Evolutionary conservation across 2,113 vertebrate genomes (phyloP), one percentile per base, ranked within the genome.

Genomic region (Tonatia bakeri): DNA sequence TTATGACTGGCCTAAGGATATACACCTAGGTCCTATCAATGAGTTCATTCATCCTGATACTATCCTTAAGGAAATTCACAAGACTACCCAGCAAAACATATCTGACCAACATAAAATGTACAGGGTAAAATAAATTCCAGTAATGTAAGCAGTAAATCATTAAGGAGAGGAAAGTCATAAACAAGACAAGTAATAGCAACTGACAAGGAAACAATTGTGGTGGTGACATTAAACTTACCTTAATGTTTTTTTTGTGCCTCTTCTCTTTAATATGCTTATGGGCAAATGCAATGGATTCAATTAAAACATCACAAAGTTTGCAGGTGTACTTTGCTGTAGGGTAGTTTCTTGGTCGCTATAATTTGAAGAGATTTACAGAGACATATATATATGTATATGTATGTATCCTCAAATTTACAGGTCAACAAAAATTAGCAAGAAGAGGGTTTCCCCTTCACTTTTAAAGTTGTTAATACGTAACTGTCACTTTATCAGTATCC

Each of bases 251-350:
- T 97, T 99, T 99, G 97, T 99, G 99, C 91, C 99, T 99, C 96
- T 99, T 99, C 95, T 99, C 99, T 98, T 99, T 99, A 96, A 99
- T 99, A 95, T 99, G 99, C 90, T 98, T 99, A 98, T 99, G 98
- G 76, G 99, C 99, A 94, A 98, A 99, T 40, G 98, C 93, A 97
- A 99, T 95, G 0, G 99, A 99, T 31, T 99, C 99, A 96, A 99
- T 98, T 92, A 99, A 97, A 97, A 98, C 93, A 75, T 99, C 99
- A 98, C 99, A 99, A 75, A 99, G 98, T 84, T 92, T 97, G 93
- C 99, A 99, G 95, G 96, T 98, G 54, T 99, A 99, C 94, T 98
- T 98, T 82, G 99, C 99, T 95, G 97, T 98, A 26, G 99, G 99
- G 92, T 98, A 99, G 97, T 92, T 99, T 97, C 99, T 98, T 91